Percentiles rank a stretch among this genome's conserved stretches.
Evolutionary conservation across 2,888 invertebrate species (phyloP).

Genomic region (Neocrepidodera transversa): DNA sequence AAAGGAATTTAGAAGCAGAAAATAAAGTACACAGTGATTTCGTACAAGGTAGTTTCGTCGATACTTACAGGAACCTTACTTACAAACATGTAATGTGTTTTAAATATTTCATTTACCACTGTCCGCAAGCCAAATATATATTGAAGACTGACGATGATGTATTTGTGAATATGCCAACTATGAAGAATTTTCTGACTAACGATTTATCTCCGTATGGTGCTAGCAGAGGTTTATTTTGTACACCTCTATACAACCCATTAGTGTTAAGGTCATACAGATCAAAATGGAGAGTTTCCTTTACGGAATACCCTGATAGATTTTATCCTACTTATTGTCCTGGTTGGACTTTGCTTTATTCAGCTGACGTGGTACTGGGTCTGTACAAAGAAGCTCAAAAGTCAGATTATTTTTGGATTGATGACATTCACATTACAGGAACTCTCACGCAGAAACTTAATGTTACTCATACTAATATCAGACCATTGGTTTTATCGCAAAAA

Average conservation of each 20-base stretch:
- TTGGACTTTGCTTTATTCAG: slow-evolving; percentile 67
- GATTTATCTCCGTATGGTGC: slow-evolving; percentile 69
- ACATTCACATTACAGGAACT: slow-evolving; percentile 73
- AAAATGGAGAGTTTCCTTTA: slow-evolving; percentile 78
- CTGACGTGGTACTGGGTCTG: slow-evolving; percentile 64
- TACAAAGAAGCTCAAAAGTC: slow-evolving; percentile 63
- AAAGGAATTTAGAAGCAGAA: slow-evolving; percentile 61
- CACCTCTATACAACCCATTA: slow-evolving; percentile 52
- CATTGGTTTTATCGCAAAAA: slow-evolving; percentile 41
- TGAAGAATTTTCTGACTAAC: slow-evolving; percentile 66
- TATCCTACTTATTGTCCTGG: slow-evolving; percentile 83
- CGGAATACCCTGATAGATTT: slow-evolving; percentile 68
- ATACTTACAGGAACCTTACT: slow-evolving; percentile 82
- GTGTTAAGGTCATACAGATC: slow-evolving; percentile 66
- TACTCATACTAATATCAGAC: slow-evolving; percentile 61
- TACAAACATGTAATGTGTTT: slow-evolving; percentile 85
- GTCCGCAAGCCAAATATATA: slow-evolving; percentile 69
- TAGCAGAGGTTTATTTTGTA: slow-evolving; percentile 70
- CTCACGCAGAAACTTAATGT: slow-evolving; percentile 66
- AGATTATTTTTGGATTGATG: slow-evolving; percentile 78
- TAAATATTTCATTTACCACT: slow-evolving; percentile 78
- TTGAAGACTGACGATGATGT: slow-evolving; percentile 82
- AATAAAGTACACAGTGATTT: slow-evolving; percentile 69
- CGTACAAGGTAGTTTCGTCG: slow-evolving; percentile 78
- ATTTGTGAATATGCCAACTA: slow-evolving; percentile 71